Base-by-base conservation (phyloP, 2,113 vertebrate genomes). In the Tetrao urogallus region DNA sequence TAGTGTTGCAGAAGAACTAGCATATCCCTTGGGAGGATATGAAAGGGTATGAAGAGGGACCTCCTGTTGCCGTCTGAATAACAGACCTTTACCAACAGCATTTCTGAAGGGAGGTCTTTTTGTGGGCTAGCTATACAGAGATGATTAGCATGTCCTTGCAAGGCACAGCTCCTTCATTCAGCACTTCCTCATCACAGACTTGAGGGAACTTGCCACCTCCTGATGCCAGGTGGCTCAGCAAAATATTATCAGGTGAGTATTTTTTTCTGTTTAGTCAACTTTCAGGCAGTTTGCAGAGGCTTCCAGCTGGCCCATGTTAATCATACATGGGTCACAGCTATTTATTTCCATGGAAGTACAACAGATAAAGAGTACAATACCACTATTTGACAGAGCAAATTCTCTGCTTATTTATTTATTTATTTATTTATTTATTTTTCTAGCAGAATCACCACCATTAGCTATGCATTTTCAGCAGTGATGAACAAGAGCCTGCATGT, bases 231-330 rank as follows among this genome's bases (percentile, higher is more conserved):
- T n/a, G 54, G 56, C 58, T 38, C 77, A 67, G 57, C 3, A 3
- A 63, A 74, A 75, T 24, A 8, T 63, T 38, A 50, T 38, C 82
- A 69, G 38, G 38, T 72, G 54, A 47, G 56, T 64, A 47, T 82
- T 78, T 47, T 67, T 52, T 78, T 69, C 54, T 40, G 34, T 40
- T 13, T 10, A 8, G 32, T 78, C 74, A 78, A 76, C 24, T 76
- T 73, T 11, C 11, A 8, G 10, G 28, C 7, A 42, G 25, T 89
- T 90, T 17, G 0, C 1, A 89, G 34, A 0, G 0, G 61, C 83
- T 92, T 91, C 72, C 64, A 79, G 32, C 54, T 71, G 71, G 20
- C 67, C 80, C 36, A 52, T 0, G 0, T 89, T 82, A 65, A 70
- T 88, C 27, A 21, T 2, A 15, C 0, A 0, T 43, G 8, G 25